Evolutionary conservation across 2,888 invertebrate genomes (phyloP).

Genomic region (Campaea margaritaria): DNA sequence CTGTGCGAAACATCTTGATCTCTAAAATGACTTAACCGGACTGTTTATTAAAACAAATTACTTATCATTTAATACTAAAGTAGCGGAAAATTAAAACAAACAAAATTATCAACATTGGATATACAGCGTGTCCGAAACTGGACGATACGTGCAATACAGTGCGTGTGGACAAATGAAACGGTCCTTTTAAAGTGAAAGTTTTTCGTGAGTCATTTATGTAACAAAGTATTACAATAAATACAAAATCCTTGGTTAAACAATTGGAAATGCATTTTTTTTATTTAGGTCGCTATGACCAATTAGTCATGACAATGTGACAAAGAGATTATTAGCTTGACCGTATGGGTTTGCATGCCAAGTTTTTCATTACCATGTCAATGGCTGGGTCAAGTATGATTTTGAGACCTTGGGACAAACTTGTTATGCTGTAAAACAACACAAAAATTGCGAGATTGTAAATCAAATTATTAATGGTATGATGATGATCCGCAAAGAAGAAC

Average conservation of each 20-base stretch:
- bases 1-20: slow-evolving; percentile 25
- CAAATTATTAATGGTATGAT: no score
- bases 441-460: no score
- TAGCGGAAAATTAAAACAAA: slow-evolving; percentile 18
- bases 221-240: slow-evolving; percentile 51
- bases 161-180: slow-evolving; percentile 31
- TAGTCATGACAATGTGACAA: slow-evolving; percentile 55
- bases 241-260: slow-evolving; percentile 30
- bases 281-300: slow-evolving; percentile 58
- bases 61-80: not conserved
- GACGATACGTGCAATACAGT: slow-evolving; percentile 33
- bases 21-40: not conserved
- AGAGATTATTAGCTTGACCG: slow-evolving; percentile 39
- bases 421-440: not conserved
- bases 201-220: slow-evolving; percentile 61
- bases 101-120: slow-evolving; percentile 22
- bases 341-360: slow-evolving; percentile 3
- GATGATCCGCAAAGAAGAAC: no score
- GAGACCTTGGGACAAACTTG: not conserved
- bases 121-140: slow-evolving; percentile 56
- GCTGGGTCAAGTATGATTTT: not conserved
- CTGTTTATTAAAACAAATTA: slow-evolving; percentile 11
- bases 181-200: slow-evolving; percentile 66
- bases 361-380: slow-evolving; percentile 15
- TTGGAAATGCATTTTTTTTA: slow-evolving; percentile 33